Conservation (phyloP, 2,113 vertebrate genomes). For the Galeopterus variegatus region DNA sequence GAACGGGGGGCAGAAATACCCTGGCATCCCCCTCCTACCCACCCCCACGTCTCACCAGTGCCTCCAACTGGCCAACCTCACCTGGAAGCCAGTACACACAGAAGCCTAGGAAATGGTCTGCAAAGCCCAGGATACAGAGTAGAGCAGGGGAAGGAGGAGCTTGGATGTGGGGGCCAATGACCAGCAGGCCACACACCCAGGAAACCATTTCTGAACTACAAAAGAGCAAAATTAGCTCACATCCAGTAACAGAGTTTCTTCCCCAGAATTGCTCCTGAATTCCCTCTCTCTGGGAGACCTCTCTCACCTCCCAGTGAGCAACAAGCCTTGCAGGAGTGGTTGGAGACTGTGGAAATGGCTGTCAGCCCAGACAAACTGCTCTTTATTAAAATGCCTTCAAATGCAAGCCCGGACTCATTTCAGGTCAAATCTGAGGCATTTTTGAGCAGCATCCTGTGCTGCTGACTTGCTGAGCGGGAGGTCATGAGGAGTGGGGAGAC, state of each 20-base stretch:
- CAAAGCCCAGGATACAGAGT: not conserved
- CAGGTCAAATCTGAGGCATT: not conserved
- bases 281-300: not conserved
- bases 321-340: not conserved
- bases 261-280: not conserved
- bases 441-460: not conserved
- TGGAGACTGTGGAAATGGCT: not conserved
- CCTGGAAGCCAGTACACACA: not conserved
- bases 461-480: not conserved
- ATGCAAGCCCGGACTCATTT: not conserved
- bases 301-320: not conserved
- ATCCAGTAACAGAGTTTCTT: rapidly evolving
- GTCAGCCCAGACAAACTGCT: not conserved
- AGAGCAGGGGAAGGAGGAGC: not conserved
- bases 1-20: too few species aligned
- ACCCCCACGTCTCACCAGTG: too few species aligned
- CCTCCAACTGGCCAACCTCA: rapidly evolving
- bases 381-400: rapidly evolving
- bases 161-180: rapidly evolving
- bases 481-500: not conserved
- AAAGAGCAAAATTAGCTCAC: rapidly evolving
- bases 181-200: rapidly evolving
- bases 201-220: not conserved
- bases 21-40: rapidly evolving
- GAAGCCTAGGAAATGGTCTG: not conserved